Base-by-base conservation (phyloP, 2,888 invertebrate species). In the Heliconius ismenius region DNA sequence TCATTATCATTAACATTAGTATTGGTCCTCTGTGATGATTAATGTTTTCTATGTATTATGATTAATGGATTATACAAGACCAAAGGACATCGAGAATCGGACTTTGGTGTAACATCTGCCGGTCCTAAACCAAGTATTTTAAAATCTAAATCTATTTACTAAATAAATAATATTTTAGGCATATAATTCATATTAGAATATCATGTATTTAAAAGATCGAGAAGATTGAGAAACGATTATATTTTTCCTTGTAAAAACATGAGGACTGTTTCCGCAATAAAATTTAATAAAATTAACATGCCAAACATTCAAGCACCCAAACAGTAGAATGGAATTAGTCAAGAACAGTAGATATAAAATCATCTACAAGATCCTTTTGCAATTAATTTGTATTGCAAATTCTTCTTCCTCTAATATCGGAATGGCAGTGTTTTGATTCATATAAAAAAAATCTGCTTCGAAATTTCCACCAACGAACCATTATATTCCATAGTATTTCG, bases 21-120 rank as follows among this genome's bases (percentile, higher is more conserved):
- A 83, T 85, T 82, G 84, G 86, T 85, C 81, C 83, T 83, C 76
- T 81, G 81, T 86, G 83, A 81, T 86, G 86, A 91, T 89, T 86
- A 85, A 91, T 91, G 84, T 80, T 78, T 78, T 58, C 74, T 62
- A 67, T 77, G 79, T 76, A 11, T 58, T 3, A 79, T 77, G 78
- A 79, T 79, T 78, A 78, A 78, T 79, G 76, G 69, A 73, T 74
- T 64, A 24, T 36, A 74, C 60, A 54, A 76, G 67, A 72, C 74
- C 70, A 67, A 73, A 78, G 32, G 73, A 64, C 73, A n/a, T 60
- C 18, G 18, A 62, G 11, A 65, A 76, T 65, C 36, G 68, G 24
- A 28, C 63, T 3, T 24, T 26, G 0, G 11, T 24, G 24, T 24
- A 24, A 49, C 49, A 49, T 49, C 49, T 49, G 49, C 49, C 2